Conservation (phyloP, 2,888 invertebrate species). For the Ornithoptera priamus region DNA sequence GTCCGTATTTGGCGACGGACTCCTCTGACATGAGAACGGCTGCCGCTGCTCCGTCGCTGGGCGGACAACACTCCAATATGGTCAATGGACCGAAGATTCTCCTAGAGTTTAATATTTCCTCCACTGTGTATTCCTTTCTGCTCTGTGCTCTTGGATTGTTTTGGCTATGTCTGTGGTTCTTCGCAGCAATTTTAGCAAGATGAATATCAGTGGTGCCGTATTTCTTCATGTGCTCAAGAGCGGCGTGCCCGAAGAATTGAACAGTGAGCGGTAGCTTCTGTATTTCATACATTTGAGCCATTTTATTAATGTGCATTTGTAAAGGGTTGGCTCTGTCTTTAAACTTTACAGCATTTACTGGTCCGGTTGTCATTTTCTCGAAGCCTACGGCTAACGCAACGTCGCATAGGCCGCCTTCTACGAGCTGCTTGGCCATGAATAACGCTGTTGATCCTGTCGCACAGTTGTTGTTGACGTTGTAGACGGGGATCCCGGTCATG, state of each 20-base stretch:
- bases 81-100: conserved; percentile 94
- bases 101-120: conserved; percentile 94
- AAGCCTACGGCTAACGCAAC: conserved; percentile 97
- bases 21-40: conserved; percentile 94
- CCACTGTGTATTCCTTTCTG: conserved; percentile 92
- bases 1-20: conserved; percentile 90
- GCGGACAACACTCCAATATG: conserved; percentile 98
- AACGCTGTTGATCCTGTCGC: conserved; percentile 97
- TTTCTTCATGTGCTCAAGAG: conserved; percentile 95
- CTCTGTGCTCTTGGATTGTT: conserved; percentile 99
- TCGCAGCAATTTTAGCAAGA: conserved; percentile 98
- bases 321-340: conserved; percentile 92
- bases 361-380: conserved; percentile 98
- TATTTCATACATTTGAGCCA: conserved; percentile 91
- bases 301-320: conserved; percentile 91
- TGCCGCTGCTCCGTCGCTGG: conserved; percentile 97
- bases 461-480: conserved; percentile 99
- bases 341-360: conserved; percentile 86
- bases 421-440: conserved; percentile 92
- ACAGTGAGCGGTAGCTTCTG: conserved; percentile 92
- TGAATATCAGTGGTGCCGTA: conserved; percentile 97
- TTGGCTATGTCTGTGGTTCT: conserved; percentile 97
- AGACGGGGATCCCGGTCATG: conserved; percentile 97
- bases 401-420: conserved; percentile 94
- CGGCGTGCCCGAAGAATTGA: conserved; percentile 98